Evolutionary conservation across 2,113 vertebrate genomes (phyloP).

Genomic region (Cromileptes altivelis): DNA sequence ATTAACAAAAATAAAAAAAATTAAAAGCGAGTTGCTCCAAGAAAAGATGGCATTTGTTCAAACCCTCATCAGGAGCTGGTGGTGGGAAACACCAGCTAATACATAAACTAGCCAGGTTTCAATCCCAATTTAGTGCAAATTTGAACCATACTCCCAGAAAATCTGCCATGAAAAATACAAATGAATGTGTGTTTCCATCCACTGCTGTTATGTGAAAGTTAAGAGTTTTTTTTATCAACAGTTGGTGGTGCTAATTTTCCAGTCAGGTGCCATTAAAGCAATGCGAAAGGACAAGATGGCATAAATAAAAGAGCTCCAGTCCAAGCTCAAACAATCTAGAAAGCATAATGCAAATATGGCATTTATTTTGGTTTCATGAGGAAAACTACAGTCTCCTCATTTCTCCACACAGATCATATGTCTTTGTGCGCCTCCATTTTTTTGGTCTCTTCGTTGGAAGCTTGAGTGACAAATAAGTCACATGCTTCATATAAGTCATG

Average conservation of each 20-base stretch:
- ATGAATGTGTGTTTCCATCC: neutral
- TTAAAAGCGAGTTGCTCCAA: conserved; percentile 3
- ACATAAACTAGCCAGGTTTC: neutral
- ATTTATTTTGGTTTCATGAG: no score
- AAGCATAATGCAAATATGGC: neutral
- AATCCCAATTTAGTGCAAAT: neutral
- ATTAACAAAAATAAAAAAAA: no score
- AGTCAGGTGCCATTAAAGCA: neutral
- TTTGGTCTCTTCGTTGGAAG: no score
- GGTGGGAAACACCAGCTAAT: neutral
- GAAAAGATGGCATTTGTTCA: neutral
- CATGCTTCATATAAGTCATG: no score
- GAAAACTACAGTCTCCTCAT: no score
- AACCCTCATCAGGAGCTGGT: neutral
- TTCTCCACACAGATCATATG: no score
- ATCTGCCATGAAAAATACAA: neutral
- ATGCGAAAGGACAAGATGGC: neutral
- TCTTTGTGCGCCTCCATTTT: no score
- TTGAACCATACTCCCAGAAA: neutral
- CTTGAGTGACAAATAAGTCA: no score
- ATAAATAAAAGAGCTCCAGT: neutral
- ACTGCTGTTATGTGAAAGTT: neutral
- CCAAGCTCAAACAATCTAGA: neutral
- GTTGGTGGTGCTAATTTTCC: neutral
- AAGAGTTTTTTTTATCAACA: neutral